Base-by-base conservation (phyloP, 2,797 vertebrate genomes). In the Lindbergichthys nudifrons region DNA sequence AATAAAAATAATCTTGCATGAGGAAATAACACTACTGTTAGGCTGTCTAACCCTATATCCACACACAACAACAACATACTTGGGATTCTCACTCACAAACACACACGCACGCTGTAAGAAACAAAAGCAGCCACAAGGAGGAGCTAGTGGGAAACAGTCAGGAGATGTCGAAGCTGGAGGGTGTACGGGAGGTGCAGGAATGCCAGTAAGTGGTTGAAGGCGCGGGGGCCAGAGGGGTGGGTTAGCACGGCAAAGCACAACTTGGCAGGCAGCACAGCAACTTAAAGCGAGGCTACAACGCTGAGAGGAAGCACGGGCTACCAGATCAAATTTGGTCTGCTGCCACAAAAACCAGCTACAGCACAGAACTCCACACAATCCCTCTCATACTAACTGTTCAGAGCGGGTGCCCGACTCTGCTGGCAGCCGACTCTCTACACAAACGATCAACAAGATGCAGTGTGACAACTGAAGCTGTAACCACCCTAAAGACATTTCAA, bases 191-290 rank as follows among this genome's bases (percentile, higher is more conserved):
- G 59, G 77, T 77, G 85, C 80, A 79, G 83, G 72, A 72, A 77
- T 79, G 80, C 80, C 77, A 81, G 83, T 84, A 77, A 79, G 82
- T 86, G 82, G 78, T 88, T 89, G 32, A 84, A 83, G 82, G 78
- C 12, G 42, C 68, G 68, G 77, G 81, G 86, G 81, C 74, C 80
- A 80, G 77, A 63, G 77, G 75, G 83, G 85, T 83, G 54, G 85
- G 88, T 92, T 88, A 92, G 89, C 90, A 89, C 81, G 78, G 92
- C 89, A 81, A 93, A 93, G 92, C 92, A 79, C 86, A 84, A 88
- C 86, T 90, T 80, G 81, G 89, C 89, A 88, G 88, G 84, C 82
- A 82, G 89, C 78, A 71, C 89, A 90, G 91, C 88, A 79, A 87
- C 89, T 88, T 77, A 71, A 90, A 90, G 91, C 87, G 14, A 85